Evolutionary conservation across 1,140 invertebrate species (phyloP).

Genomic region (Stenopsyche tienmushanensis): DNA sequence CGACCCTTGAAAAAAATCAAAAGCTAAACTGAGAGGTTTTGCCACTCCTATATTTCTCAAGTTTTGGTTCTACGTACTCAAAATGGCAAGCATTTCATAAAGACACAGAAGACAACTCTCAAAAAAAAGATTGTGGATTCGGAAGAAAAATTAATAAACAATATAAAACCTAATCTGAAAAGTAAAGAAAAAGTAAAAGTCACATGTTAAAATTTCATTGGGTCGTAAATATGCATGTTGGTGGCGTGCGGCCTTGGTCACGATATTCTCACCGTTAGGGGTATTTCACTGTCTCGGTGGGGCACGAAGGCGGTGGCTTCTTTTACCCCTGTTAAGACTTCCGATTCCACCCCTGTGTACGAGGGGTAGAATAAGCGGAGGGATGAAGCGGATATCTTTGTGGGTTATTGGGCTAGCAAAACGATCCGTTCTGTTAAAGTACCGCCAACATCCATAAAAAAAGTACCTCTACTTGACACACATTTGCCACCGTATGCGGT

Average conservation of each 20-base stretch:
- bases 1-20: neutral
- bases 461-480: no score
- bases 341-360: neutral
- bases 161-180: no score
- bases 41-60: no score
- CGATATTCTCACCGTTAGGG: neutral
- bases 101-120: no score
- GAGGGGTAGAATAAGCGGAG: neutral
- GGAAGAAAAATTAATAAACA: no score
- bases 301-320: neutral
- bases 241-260: neutral
- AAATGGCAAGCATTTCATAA: no score
- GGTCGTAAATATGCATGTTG: conserved; percentile 1
- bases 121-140: no score
- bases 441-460: no score
- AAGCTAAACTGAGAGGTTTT: no score
- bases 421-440: neutral
- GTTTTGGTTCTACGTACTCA: no score
- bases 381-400: conserved; percentile 11
- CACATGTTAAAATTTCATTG: neutral
- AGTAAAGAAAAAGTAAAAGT: no score
- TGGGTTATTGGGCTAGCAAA: conserved; percentile 2
- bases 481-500: no score
- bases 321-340: neutral
- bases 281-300: neutral